Conservation (phyloP, 2,888 invertebrate genomes). For the Orchesellides sinensis region DNA sequence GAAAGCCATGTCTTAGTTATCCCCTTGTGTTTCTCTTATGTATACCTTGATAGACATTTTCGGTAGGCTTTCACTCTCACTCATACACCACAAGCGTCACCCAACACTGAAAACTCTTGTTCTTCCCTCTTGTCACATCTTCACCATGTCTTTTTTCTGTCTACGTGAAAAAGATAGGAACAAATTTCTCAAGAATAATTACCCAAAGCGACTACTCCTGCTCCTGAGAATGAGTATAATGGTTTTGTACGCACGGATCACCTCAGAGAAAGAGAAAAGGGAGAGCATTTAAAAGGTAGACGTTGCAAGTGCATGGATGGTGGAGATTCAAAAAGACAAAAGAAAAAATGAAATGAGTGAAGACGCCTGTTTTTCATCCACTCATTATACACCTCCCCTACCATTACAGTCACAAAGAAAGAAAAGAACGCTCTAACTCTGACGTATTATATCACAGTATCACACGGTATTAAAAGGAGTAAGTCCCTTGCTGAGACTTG, state of each 20-base stretch:
- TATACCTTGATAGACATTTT: too few relatives aligned
- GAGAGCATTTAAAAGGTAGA: conserved; percentile 1
- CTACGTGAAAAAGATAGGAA: conserved; percentile 22
- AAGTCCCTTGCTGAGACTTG: conserved; percentile 23
- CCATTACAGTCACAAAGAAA: conserved; percentile 8
- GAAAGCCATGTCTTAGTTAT: too few relatives aligned
- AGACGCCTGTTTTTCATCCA: background rate
- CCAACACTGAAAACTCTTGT: background rate
- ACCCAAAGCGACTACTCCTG: background rate
- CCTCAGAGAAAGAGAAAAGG: background rate
- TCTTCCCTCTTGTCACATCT: conserved; percentile 15
- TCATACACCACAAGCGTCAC: background rate
- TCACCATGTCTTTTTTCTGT: conserved; percentile 32
- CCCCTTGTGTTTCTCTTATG: too few relatives aligned
- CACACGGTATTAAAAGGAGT: conserved; percentile 20
- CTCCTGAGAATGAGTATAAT: background rate
- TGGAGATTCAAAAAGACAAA: background rate
- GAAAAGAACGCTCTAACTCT: background rate
- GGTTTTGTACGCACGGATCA: background rate
- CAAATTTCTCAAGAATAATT: conserved; percentile 57
- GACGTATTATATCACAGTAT: background rate
- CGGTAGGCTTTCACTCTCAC: background rate
- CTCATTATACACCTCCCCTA: conserved; percentile 16
- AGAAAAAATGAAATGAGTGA: conserved; percentile 3
- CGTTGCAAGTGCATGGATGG: background rate